Evolutionary conservation across 2,797 vertebrate species (phyloP).

Genomic region (Xenopus petersii): DNA sequence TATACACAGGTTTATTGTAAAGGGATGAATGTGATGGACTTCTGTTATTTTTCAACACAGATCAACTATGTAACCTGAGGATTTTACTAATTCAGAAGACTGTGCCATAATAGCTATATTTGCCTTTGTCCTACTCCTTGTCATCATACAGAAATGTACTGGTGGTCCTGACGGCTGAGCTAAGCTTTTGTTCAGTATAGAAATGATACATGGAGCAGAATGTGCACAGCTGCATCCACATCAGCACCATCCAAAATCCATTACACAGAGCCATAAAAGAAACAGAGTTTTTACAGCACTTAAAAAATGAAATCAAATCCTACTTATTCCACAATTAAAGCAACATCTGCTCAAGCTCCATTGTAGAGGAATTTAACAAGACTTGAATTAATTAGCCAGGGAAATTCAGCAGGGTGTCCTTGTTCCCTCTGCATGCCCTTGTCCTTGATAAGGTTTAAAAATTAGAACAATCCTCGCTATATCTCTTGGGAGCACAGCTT

Average conservation of each 20-base stretch:
- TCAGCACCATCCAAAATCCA: background rate
- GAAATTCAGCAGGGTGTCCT: constrained; percentile 45
- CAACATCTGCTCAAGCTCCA: constrained; percentile 35
- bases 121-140: no score
- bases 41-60: no score
- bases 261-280: background rate
- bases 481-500: constrained; percentile 40
- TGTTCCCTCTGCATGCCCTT: constrained; percentile 45
- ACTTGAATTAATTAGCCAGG: constrained; percentile 43
- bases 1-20: no score
- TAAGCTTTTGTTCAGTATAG: no score
- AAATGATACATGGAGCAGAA: no score
- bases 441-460: constrained; percentile 47
- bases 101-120: no score
- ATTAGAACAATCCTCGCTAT: constrained; percentile 46
- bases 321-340: constrained; percentile 37
- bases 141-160: no score
- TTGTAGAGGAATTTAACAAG: constrained; percentile 38
- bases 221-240: background rate
- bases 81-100: no score
- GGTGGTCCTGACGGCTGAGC: no score
- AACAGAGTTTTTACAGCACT: no score
- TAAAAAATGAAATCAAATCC: constrained; percentile 21
- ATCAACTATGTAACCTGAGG: no score
- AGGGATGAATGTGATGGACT: no score